Conservation (phyloP, 1,140 invertebrate genomes). For the Megalopta genalis region DNA sequence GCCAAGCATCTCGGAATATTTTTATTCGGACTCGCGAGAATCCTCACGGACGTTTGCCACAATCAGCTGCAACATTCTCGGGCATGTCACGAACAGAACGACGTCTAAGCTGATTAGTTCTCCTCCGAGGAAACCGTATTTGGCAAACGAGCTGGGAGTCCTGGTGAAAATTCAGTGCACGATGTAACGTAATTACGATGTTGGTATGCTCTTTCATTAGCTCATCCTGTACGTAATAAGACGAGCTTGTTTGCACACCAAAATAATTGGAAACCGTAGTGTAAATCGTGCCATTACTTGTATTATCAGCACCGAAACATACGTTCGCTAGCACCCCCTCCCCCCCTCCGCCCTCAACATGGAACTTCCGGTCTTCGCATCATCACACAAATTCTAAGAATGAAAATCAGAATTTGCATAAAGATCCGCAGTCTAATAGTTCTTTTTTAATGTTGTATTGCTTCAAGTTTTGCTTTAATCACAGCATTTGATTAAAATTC, state of each 20-base stretch:
- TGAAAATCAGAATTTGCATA: too few relatives aligned
- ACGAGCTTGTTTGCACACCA: not conserved
- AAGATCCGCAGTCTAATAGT: too few relatives aligned
- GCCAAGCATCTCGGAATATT: not conserved
- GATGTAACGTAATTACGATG: slow-evolving; percentile 12
- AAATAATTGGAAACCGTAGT: not conserved
- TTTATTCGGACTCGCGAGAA: too few relatives aligned
- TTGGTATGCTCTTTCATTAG: not conserved
- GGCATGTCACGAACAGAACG: not conserved
- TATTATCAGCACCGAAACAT: not conserved
- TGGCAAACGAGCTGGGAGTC: not conserved
- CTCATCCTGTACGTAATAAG: not conserved
- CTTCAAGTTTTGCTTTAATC: too few relatives aligned
- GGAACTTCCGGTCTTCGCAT: too few relatives aligned
- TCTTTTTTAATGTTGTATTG: too few relatives aligned
- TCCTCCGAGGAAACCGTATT: not conserved
- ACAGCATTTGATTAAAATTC: too few relatives aligned
- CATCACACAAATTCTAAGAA: too few relatives aligned
- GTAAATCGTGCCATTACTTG: not conserved
- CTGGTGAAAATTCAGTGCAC: not conserved
- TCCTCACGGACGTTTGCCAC: not conserved
- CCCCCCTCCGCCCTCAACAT: too few relatives aligned
- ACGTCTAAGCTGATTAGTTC: not conserved
- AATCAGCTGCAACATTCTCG: not conserved
- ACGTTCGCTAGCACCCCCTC: not conserved